Evolutionary conservation across 2,888 invertebrate species (phyloP).

Genomic region (Lissonota sp.): DNA sequence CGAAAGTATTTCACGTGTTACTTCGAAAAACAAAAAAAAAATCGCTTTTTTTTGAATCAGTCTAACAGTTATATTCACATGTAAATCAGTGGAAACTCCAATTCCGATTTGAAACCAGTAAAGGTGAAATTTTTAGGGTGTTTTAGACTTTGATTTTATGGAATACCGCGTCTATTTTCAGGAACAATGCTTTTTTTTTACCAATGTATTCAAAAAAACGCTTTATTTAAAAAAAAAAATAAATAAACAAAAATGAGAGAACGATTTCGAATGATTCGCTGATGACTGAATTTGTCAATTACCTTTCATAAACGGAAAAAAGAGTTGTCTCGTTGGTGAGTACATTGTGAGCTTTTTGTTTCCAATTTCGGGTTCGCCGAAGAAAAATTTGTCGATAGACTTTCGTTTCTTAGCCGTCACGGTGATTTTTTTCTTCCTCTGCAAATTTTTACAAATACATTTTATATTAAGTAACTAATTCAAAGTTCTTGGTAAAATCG

Average conservation of each 20-base stretch:
- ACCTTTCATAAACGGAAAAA: conserved; percentile 70
- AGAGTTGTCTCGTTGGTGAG: conserved; percentile 69
- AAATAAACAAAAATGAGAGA: not conserved
- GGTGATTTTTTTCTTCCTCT: conserved; percentile 71
- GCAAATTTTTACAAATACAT: conserved; percentile 5
- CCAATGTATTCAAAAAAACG: no score
- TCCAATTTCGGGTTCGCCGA: conserved; percentile 66
- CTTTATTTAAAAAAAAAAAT: conserved; percentile 17
- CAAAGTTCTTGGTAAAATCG: not conserved
- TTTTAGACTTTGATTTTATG: no score
- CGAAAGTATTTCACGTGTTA: no score
- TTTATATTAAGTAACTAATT: conserved; percentile 1
- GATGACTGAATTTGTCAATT: conserved; percentile 32
- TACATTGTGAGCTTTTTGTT: conserved; percentile 67
- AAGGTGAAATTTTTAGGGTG: no score
- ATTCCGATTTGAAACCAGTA: no score
- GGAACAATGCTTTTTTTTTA: no score
- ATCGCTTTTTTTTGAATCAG: no score
- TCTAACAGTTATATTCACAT: no score
- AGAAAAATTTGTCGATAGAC: conserved; percentile 62
- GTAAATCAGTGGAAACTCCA: no score
- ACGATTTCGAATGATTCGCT: not conserved
- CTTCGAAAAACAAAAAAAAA: conserved; percentile 17
- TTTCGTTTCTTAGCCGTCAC: conserved; percentile 47
- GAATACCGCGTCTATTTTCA: no score